Percentiles rank a stretch among this genome's conserved stretches.
Conservation (phyloP, 2,113 vertebrate genomes). For the Dasyprocta punctata region DNA sequence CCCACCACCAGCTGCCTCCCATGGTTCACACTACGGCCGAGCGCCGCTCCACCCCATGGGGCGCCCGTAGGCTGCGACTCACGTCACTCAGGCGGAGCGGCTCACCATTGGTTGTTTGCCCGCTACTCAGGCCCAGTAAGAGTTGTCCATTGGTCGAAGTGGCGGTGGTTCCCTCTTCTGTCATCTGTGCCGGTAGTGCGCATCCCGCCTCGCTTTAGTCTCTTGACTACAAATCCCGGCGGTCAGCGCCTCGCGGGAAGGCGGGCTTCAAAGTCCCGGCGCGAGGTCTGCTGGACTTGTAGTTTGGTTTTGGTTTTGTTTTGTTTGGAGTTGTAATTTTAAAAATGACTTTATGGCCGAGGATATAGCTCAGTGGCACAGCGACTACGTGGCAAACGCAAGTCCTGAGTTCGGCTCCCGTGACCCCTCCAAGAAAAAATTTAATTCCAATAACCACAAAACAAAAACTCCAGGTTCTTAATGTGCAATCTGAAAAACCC, state of each 20-base stretch:
- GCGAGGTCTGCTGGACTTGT: background rate
- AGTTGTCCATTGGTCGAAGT: conserved; percentile 56
- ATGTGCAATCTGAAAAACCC: conserved; percentile 33
- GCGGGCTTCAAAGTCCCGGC: background rate
- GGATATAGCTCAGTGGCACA: no score
- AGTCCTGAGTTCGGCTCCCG: no score
- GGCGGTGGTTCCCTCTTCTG: conserved; percentile 44
- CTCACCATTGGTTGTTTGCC: background rate
- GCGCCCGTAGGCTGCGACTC: conserved; percentile 21
- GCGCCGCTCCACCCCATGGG: background rate
- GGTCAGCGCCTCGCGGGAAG: background rate
- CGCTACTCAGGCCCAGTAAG: background rate
- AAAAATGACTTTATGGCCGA: background rate
- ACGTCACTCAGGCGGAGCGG: background rate
- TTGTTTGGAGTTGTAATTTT: conserved; percentile 55
- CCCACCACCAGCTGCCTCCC: conserved; percentile 82
- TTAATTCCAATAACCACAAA: background rate
- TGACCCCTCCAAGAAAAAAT: background rate
- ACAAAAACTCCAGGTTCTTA: background rate
- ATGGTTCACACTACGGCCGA: conserved; percentile 58
- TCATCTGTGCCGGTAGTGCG: conserved; percentile 64
- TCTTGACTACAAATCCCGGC: conserved; percentile 63
- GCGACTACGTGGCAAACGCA: no score
- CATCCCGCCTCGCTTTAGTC: background rate
- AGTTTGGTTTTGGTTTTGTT: background rate